A percentile compares a stretch with the other conserved stretches of the same genome.
phyloP scores from a whole-genome alignment of 1,140 invertebrate species.

The Drosophila truncata region DNA sequence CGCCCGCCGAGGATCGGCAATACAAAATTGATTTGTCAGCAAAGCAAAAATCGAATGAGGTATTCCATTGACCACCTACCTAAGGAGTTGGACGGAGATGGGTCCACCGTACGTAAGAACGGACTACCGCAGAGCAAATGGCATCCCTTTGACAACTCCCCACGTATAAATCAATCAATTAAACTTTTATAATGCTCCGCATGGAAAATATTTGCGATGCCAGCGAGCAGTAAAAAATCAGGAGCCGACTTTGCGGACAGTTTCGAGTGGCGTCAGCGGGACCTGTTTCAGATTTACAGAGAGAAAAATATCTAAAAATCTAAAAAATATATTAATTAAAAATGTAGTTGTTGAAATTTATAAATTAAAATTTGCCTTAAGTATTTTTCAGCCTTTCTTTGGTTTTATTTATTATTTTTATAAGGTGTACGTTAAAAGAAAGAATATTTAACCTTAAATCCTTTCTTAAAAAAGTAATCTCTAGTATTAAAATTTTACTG shows the following conservation, averaged over 20 bases:
- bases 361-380: background rate
- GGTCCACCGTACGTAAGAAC: background rate
- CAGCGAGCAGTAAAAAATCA: slow-evolving; percentile 26
- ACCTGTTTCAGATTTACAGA: slow-evolving; percentile 27
- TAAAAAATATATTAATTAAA: background rate
- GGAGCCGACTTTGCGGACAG: slow-evolving; percentile 9
- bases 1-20: slow-evolving; percentile 12
- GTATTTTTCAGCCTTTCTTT: no score
- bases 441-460: no score
- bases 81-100: slow-evolving; percentile 7
- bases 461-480: no score
- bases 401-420: no score
- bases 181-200: slow-evolving; percentile 75
- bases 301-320: no score
- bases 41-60: slow-evolving; percentile 14
- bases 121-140: slow-evolving; percentile 49
- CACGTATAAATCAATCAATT: slow-evolving; percentile 82
- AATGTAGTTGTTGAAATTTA: background rate
- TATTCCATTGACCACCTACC: slow-evolving; percentile 80
- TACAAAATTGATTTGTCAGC: slow-evolving; percentile 79
- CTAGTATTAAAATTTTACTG: no score
- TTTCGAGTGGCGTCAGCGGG: slow-evolving; percentile 46
- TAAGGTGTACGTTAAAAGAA: no score
- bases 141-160: slow-evolving; percentile 54
- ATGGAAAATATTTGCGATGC: slow-evolving; percentile 69